Evolutionary conservation across 64 coral and sea anemone species (phyloP).

Genomic region (Montipora foliosa): DNA sequence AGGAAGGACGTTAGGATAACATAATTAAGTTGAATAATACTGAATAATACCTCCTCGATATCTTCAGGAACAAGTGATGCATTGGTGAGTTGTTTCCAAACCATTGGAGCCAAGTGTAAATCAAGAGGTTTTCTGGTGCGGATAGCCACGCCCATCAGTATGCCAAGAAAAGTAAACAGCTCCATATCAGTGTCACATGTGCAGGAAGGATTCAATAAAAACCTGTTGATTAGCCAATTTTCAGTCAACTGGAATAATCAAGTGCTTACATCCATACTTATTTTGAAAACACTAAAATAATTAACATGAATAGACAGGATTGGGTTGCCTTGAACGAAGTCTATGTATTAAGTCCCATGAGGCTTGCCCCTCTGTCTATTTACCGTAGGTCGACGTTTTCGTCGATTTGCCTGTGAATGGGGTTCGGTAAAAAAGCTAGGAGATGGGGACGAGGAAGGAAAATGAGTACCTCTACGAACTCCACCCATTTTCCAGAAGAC

Average conservation of each 20-base stretch:
- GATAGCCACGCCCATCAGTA: slow-evolving; percentile 86
- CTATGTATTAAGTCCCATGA: too few species aligned
- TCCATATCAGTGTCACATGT: slow-evolving; percentile 72
- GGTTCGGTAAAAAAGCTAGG: too few species aligned
- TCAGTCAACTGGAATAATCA: not conserved
- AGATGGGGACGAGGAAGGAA: too few species aligned
- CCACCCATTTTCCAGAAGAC: too few species aligned
- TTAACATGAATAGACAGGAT: too few species aligned
- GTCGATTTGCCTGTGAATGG: too few species aligned
- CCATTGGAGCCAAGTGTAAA: slow-evolving; percentile 79
- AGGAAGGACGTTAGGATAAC: not conserved
- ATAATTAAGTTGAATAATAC: too few species aligned
- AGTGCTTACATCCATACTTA: not conserved
- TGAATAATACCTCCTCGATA: slow-evolving; percentile 78
- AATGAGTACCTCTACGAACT: too few species aligned
- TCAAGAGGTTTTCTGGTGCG: slow-evolving; percentile 89
- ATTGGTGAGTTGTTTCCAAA: slow-evolving; percentile 88
- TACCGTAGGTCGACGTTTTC: too few species aligned
- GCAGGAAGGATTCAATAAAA: slow-evolving; percentile 77
- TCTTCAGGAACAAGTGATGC: slow-evolving; percentile 83
- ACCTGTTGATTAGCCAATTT: slow-evolving; percentile 51
- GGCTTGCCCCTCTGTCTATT: too few species aligned
- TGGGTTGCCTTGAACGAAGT: too few species aligned
- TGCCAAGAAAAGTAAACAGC: slow-evolving; percentile 85
- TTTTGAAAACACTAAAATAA: too few species aligned